phyloP scores from a whole-genome alignment of 2,797 vertebrate species.

The Eulemur rubriventer region DNA sequence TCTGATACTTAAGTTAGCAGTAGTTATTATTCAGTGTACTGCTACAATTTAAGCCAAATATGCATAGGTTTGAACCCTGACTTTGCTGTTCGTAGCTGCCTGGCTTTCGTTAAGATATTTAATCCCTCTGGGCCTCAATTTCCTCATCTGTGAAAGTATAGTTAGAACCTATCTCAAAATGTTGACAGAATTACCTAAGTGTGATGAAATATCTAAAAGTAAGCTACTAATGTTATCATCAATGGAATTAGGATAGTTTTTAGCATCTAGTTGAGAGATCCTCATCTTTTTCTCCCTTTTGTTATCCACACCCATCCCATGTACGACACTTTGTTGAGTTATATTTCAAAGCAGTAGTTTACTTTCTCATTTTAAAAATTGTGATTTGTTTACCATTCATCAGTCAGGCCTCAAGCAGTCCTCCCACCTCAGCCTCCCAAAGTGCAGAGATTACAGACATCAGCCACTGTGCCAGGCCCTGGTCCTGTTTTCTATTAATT shows the following conservation, averaged over 20 bases:
- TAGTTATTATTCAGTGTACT: background rate
- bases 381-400: background rate
- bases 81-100: background rate
- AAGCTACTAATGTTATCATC: background rate
- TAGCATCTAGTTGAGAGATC: background rate
- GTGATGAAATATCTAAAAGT: background rate
- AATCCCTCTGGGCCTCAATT: background rate
- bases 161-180: background rate
- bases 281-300: background rate
- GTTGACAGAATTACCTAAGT: background rate
- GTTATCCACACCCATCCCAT: no score
- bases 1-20: background rate
- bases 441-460: background rate
- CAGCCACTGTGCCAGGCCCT: background rate
- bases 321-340: background rate
- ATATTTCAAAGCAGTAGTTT: slow-evolving; percentile 12
- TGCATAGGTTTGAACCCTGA: background rate
- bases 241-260: background rate
- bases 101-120: background rate
- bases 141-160: background rate
- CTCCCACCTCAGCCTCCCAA: no score
- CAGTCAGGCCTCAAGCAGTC: background rate
- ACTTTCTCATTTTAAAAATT: background rate
- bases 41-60: background rate
- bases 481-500: background rate